Evolutionary conservation across 23 tunicate species (phyloP).

Genomic region (Botrylloides violaceus): DNA sequence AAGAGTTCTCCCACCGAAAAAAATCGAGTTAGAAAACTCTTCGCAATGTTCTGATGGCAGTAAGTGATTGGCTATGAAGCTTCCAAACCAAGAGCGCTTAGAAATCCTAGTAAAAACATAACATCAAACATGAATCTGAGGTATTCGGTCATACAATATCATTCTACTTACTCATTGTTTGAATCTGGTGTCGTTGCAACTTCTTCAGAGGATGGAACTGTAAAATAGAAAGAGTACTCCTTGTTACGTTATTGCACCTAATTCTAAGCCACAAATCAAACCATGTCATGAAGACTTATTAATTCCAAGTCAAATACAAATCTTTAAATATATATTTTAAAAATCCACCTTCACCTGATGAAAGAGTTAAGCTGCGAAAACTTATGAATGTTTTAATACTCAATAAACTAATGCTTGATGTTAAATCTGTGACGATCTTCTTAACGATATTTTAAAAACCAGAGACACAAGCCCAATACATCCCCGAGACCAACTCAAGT

Average conservation of each 20-base stretch:
- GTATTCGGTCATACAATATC: neutral
- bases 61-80: slow-evolving; percentile 51
- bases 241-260: neutral
- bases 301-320: too few species aligned
- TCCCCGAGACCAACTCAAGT: too few species aligned
- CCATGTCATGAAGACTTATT: too few species aligned
- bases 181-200: slow-evolving; percentile 33
- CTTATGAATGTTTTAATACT: too few species aligned
- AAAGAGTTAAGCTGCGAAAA: too few species aligned
- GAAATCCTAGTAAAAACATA: slow-evolving; percentile 27
- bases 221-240: neutral
- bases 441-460: too few species aligned
- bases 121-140: neutral
- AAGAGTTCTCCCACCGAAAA: slow-evolving; percentile 60
- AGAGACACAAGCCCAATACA: too few species aligned
- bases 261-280: too few species aligned
- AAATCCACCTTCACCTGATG: too few species aligned
- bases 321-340: too few species aligned
- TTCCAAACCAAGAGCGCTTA: slow-evolving; percentile 89
- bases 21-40: slow-evolving; percentile 52
- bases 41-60: slow-evolving; percentile 42
- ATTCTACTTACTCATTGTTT: slow-evolving; percentile 10
- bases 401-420: too few species aligned
- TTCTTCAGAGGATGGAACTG: slow-evolving; percentile 71
- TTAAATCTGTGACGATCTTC: too few species aligned